A percentile compares a stretch with the other conserved stretches of the same genome.
Evolutionary conservation across 2,888 invertebrate genomes (phyloP).

Genomic region (Pseudoips prasinana): DNA sequence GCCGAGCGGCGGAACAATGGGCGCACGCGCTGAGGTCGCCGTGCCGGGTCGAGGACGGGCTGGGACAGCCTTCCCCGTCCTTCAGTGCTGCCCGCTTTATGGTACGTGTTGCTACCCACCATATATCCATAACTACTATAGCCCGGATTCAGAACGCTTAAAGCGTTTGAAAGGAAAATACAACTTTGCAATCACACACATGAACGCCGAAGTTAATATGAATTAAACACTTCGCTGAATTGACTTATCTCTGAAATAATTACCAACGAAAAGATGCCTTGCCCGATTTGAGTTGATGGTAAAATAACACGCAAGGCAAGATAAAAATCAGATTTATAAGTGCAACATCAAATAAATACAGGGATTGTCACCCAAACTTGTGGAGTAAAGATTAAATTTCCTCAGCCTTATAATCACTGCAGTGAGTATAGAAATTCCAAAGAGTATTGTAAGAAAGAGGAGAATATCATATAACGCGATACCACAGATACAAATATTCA

Average conservation of each 20-base stretch:
- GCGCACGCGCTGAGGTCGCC: slow-evolving; percentile 68
- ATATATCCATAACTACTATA: slow-evolving; percentile 18
- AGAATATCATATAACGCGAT: too few species aligned
- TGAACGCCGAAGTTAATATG: too few species aligned
- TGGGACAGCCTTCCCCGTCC: slow-evolving; percentile 59
- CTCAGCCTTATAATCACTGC: too few species aligned
- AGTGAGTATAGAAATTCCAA: too few species aligned
- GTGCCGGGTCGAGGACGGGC: slow-evolving; percentile 64
- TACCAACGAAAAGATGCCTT: background rate
- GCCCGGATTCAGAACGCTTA: slow-evolving; percentile 1
- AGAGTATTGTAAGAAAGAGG: too few species aligned
- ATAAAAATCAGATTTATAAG: slow-evolving; percentile 1
- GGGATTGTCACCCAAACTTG: background rate
- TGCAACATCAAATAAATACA: background rate
- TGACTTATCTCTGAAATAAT: background rate
- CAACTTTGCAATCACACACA: too few species aligned
- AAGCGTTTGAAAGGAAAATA: background rate
- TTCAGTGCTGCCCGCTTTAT: slow-evolving; percentile 48
- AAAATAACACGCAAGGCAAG: background rate
- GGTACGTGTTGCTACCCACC: slow-evolving; percentile 33
- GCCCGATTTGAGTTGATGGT: background rate
- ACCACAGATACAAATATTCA: slow-evolving; percentile 4
- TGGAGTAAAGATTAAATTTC: background rate
- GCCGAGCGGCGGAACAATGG: slow-evolving; percentile 56
- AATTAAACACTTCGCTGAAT: background rate